These are phyloP conservation scores for Scleropages formosus DNA, from an alignment of 2,797 vertebrate genomes.

Conservation along the genomic window DNA sequence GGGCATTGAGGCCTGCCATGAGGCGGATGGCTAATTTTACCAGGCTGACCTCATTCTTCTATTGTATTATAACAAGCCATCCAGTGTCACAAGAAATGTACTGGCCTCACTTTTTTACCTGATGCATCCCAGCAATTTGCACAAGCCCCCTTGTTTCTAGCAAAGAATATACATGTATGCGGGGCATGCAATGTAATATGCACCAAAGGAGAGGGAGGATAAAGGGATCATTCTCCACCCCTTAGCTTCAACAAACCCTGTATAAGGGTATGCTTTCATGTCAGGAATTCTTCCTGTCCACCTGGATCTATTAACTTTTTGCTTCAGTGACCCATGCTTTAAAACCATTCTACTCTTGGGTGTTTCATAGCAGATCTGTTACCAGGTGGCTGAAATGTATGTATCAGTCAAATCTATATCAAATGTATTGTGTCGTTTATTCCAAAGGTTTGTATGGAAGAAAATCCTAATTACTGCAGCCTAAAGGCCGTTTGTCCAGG, in stretches of 20 bases:
- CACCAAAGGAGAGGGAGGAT: conserved; percentile 58
- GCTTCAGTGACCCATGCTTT: conserved; percentile 62
- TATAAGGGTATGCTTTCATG: conserved; percentile 63
- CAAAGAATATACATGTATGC: conserved; percentile 58
- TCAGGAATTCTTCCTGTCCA: conserved; percentile 70
- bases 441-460: not conserved
- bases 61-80: conserved; percentile 60
- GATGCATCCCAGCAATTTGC: conserved; percentile 48
- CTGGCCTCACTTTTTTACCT: conserved; percentile 45
- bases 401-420: conserved; percentile 1
- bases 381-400: not conserved
- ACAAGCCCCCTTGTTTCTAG: conserved; percentile 45
- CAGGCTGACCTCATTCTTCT: conserved; percentile 50
- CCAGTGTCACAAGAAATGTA: conserved; percentile 59
- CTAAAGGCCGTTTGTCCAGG: not conserved
- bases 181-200: conserved; percentile 68
- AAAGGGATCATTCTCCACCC: conserved; percentile 69
- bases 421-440: not conserved
- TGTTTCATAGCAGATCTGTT: conserved; percentile 5
- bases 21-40: conserved; percentile 53
- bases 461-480: not conserved
- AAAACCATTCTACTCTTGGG: conserved; percentile 35
- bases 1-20: conserved; percentile 48
- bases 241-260: conserved; percentile 62
- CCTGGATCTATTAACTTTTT: conserved; percentile 73